Percentiles rank a stretch among this genome's conserved stretches.
phyloP scores from a whole-genome alignment of 1,140 invertebrate genomes.

The Zaprionus nigranus region DNA sequence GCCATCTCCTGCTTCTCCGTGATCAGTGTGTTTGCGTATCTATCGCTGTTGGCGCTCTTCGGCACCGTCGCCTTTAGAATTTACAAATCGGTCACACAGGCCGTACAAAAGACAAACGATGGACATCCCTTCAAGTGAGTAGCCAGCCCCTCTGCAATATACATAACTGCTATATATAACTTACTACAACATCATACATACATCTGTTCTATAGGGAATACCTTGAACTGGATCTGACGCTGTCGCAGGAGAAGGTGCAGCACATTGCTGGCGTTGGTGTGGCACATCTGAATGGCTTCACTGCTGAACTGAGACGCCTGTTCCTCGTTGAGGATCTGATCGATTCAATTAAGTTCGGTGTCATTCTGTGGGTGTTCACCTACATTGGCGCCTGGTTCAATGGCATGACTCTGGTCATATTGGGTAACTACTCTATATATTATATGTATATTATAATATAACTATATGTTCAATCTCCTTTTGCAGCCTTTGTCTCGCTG shows the following conservation, averaged over 20 bases:
- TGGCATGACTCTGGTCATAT: slow-evolving; percentile 97
- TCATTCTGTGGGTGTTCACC: slow-evolving; percentile 96
- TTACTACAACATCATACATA: too few relatives aligned
- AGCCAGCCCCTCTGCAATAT: too few relatives aligned
- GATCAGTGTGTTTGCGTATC: slow-evolving; percentile 97
- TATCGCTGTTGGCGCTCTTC: slow-evolving; percentile 92
- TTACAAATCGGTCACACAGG: slow-evolving; percentile 97
- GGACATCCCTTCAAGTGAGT: slow-evolving; percentile 98
- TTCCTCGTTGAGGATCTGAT: slow-evolving; percentile 98
- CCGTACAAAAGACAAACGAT: slow-evolving; percentile 98
- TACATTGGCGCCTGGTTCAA: slow-evolving; percentile 99
- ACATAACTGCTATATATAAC: too few relatives aligned
- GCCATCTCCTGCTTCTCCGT: slow-evolving; percentile 97
- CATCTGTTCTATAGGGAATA: slow-evolving; percentile 88
- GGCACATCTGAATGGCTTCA: slow-evolving; percentile 92
- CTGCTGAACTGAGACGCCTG: slow-evolving; percentile 93
- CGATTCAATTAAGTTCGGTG: slow-evolving; percentile 97
- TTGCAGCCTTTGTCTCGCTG: slow-evolving; percentile 93
- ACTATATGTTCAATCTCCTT: slow-evolving; percentile 52
- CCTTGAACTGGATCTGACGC: slow-evolving; percentile 93
- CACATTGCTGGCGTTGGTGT: slow-evolving; percentile 93
- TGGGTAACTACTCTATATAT: slow-evolving; percentile 87
- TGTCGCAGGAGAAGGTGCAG: slow-evolving; percentile 95
- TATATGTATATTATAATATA: neutral
- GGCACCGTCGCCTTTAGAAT: slow-evolving; percentile 96